Percentiles rank a stretch among this genome's conserved stretches.
Conservation (phyloP, 1,140 invertebrate genomes). For the Hylaeus anthracinus region DNA sequence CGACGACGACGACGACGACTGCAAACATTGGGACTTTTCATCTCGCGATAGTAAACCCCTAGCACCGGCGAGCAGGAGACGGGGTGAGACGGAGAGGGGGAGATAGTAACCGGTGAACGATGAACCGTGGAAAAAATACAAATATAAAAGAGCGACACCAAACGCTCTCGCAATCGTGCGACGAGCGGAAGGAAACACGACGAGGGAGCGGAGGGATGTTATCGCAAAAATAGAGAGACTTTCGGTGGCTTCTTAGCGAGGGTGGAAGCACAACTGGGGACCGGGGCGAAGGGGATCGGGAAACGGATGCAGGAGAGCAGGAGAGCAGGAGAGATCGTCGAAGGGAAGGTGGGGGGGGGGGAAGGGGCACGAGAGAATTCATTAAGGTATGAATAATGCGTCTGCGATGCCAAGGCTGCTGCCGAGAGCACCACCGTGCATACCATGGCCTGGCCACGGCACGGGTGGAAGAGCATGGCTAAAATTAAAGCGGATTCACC, state of each 20-base stretch:
- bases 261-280: slow-evolving; percentile 32
- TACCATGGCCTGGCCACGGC: slow-evolving; percentile 75
- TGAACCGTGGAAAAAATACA: slow-evolving; percentile 11
- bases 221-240: slow-evolving; percentile 50
- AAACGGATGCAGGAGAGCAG: background rate
- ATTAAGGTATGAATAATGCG: slow-evolving; percentile 81
- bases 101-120: background rate
- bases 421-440: slow-evolving; percentile 73
- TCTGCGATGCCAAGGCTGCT: slow-evolving; percentile 80
- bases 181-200: slow-evolving; percentile 2
- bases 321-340: background rate
- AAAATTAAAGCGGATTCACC: slow-evolving; percentile 78
- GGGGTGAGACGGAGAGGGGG: too few species aligned
- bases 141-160: slow-evolving; percentile 3
- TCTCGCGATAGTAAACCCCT: slow-evolving; percentile 28
- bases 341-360: slow-evolving; percentile 25
- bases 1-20: background rate
- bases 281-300: background rate
- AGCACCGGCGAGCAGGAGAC: too few species aligned
- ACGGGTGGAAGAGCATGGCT: slow-evolving; percentile 71
- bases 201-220: slow-evolving; percentile 6
- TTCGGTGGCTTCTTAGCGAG: slow-evolving; percentile 39
- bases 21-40: slow-evolving; percentile 38
- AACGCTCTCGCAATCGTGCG: slow-evolving; percentile 10
- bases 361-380: slow-evolving; percentile 74